Conservation (phyloP, 2,888 invertebrate genomes). For the Teinopalpus imperialis region DNA sequence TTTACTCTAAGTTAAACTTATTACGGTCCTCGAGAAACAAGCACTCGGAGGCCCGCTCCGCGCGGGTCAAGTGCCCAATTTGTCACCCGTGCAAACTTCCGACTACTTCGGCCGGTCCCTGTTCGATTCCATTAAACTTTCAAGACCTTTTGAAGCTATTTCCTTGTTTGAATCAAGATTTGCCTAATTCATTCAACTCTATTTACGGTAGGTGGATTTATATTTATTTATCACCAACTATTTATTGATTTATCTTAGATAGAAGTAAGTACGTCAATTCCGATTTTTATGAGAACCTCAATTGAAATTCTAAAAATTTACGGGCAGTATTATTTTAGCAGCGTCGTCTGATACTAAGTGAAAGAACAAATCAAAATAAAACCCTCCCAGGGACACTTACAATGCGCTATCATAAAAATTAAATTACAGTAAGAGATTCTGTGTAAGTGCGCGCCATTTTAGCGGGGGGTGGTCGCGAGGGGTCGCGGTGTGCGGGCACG, state of each 20-base stretch:
- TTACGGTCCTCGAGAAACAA: constrained; percentile 79
- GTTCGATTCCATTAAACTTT: constrained; percentile 82
- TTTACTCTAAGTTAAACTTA: constrained; percentile 82
- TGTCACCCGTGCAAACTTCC: constrained; percentile 80
- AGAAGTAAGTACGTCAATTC: background rate
- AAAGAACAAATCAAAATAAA: constrained; percentile 60
- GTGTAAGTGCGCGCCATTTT: constrained; percentile 75
- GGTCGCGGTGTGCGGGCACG: constrained; percentile 39
- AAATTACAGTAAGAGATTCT: constrained; percentile 76
- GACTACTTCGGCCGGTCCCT: constrained; percentile 66
- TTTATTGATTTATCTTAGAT: constrained; percentile 3
- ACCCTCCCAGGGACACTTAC: constrained; percentile 66
- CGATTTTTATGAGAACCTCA: constrained; percentile 7
- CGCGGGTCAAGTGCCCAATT: constrained; percentile 81
- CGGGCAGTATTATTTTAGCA: constrained; percentile 28
- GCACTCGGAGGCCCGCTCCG: constrained; percentile 68
- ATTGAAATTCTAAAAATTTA: constrained; percentile 23
- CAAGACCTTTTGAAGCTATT: constrained; percentile 79
- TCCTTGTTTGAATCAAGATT: constrained; percentile 77
- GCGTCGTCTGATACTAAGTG: constrained; percentile 44
- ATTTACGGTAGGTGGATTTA: constrained; percentile 33
- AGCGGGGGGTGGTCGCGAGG: constrained; percentile 47
- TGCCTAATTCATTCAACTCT: constrained; percentile 66
- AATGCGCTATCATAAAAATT: constrained; percentile 80
- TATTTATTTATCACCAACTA: constrained; percentile 3